These are phyloP conservation scores for Lepus townsendii DNA, from an alignment of 2,797 vertebrate species.

Conservation along the genomic window DNA sequence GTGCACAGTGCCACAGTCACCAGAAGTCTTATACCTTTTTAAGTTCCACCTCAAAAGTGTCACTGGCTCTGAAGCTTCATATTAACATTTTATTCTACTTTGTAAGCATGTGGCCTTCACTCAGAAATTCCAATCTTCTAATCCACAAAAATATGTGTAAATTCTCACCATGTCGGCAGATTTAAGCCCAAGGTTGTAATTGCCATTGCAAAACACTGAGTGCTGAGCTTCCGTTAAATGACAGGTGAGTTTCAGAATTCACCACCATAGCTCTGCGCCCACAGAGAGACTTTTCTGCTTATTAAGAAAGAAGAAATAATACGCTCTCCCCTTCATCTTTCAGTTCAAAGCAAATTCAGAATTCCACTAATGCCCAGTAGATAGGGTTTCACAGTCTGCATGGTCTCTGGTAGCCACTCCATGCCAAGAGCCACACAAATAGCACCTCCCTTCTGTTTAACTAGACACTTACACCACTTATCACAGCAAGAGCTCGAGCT, in stretches of 20 bases:
- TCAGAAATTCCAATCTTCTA: constrained; percentile 7
- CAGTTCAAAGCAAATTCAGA: not conserved
- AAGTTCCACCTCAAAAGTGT: not conserved
- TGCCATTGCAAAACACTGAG: not conserved
- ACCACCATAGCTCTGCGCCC: not conserved
- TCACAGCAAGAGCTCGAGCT: not conserved
- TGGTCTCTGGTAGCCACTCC: too few relatives aligned
- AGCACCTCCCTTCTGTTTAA: not conserved
- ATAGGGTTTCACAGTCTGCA: not conserved
- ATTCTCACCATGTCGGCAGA: not conserved
- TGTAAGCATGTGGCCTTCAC: not conserved
- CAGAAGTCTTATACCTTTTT: not conserved
- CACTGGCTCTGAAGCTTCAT: not conserved
- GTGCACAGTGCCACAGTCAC: not conserved
- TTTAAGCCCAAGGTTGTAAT: not conserved
- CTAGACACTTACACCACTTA: not conserved
- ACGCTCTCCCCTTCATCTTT: not conserved
- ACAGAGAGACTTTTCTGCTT: not conserved
- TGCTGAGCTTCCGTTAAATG: not conserved
- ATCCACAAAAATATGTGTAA: not conserved
- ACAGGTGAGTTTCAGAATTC: not conserved
- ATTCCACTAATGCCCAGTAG: not conserved
- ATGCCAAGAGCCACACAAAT: not conserved
- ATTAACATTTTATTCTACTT: constrained; percentile 34
- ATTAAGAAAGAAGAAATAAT: constrained; percentile 35